Evolutionary conservation across 2,797 vertebrate species (phyloP).

Genomic region (Acanthopagrus latus): DNA sequence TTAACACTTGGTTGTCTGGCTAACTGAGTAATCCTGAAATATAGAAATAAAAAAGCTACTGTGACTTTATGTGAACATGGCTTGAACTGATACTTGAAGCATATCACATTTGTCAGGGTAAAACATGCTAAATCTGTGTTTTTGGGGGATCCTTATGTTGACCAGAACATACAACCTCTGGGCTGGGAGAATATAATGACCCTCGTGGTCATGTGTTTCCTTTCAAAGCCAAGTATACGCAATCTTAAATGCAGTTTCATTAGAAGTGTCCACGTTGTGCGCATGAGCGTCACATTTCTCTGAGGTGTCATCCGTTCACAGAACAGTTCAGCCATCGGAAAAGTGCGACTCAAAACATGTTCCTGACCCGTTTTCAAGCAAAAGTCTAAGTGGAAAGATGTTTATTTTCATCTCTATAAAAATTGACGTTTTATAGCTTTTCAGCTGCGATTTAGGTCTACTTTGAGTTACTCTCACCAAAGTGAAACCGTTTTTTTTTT

Average conservation of each 20-base stretch:
- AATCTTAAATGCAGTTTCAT: neutral
- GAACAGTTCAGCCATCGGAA: neutral
- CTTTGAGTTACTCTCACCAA: slow-evolving; percentile 10
- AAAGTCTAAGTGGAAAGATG: neutral
- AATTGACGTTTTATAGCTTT: neutral
- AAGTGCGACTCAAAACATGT: slow-evolving; percentile 9
- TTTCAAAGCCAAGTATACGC: neutral
- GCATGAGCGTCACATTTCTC: neutral
- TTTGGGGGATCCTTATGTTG: neutral
- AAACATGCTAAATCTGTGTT: slow-evolving; percentile 9
- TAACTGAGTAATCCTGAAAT: slow-evolving; percentile 32
- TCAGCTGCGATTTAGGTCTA: slow-evolving; percentile 25
- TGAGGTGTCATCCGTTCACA: neutral
- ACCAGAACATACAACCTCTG: neutral
- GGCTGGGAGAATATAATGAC: slow-evolving; percentile 18
- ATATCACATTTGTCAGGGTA: slow-evolving; percentile 25
- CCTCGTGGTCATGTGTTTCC: neutral
- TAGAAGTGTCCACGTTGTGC: slow-evolving; percentile 5
- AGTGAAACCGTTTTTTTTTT: slow-evolving; percentile 22
- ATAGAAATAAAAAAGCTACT: slow-evolving; percentile 10
- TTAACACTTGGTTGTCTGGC: slow-evolving; percentile 42
- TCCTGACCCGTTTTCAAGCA: slow-evolving; percentile 2
- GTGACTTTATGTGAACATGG: slow-evolving; percentile 8
- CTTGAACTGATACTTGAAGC: slow-evolving; percentile 57
- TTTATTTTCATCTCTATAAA: slow-evolving; percentile 23